Base-by-base conservation (phyloP, 2,113 vertebrate genomes). In the Tauraco erythrolophus region DNA sequence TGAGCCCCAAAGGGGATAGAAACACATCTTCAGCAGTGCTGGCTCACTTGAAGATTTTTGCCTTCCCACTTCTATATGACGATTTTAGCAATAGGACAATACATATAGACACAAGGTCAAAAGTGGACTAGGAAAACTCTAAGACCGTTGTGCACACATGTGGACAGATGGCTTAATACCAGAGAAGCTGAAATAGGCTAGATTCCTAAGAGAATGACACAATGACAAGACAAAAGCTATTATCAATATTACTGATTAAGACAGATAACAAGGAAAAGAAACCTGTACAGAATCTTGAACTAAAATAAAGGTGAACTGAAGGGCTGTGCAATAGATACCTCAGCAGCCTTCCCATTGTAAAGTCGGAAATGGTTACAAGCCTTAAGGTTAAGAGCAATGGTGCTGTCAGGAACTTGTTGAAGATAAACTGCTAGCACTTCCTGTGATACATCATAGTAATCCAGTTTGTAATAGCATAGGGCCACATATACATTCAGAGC, bases 401-500 rank as follows among this genome's bases (percentile, higher is more conserved):
- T 99, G 66, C 99, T 99, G 96, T 99, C 99, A 9, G 99, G 99
- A 87, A 99, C 98, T 89, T 99, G 99, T 95, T 99, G 99, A 92
- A 99, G 99, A 97, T 99, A 99, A 87, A 99, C 99, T 5, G 99
- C 99, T 95, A 99, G 94, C 45, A 99, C 99, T 95, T 99, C 99
- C 95, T 99, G 99, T 45, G 99, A 99, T 45, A 99, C 99, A 79
- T 99, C 99, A 43, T 99, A 99, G 97, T 99, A 99, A 97, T 99
- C 99, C 98, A 99, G 94, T 82, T 99, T 99, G 97, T 99, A 99
- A 98, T 99, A 99, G 96, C 99, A 99, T 37, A 99, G 97, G 66
- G 99, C 99, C 93, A 99, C 99, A 16, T 99, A 99, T 0, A 99
- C 99, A 84, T 99, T 99, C 96, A 99, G 98, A 60, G 99, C 99